These are phyloP conservation scores for Coreoperca whiteheadi DNA, from an alignment of 2,113 vertebrate genomes.

Conservation along the genomic window DNA sequence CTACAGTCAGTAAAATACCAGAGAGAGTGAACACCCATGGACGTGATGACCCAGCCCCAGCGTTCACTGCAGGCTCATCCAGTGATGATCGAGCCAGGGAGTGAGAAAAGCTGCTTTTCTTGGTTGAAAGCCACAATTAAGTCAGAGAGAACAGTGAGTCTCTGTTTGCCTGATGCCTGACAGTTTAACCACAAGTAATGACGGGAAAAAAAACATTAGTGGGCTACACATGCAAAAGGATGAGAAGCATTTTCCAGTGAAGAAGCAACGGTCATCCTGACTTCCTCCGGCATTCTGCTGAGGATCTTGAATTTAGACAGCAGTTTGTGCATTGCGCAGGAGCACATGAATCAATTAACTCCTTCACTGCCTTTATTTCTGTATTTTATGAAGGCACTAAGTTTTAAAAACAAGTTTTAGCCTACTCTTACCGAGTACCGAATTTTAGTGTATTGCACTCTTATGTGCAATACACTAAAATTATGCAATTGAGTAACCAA, in stretches of 20 bases:
- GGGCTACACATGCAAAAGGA: not conserved
- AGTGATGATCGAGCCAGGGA: conserved; percentile 1
- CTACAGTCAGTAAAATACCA: not conserved
- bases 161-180: not conserved
- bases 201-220: not conserved
- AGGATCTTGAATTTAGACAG: not conserved
- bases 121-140: not conserved
- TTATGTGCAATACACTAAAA: not conserved
- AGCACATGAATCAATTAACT: conserved; percentile 40
- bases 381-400: not conserved
- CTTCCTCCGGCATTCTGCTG: conserved; percentile 35
- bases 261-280: not conserved
- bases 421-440: no score
- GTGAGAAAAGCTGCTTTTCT: not conserved
- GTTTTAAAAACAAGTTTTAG: not conserved
- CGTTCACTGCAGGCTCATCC: conserved; percentile 42
- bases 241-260: not conserved
- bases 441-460: no score
- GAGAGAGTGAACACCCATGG: not conserved
- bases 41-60: conserved; percentile 25
- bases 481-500: not conserved
- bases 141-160: not conserved
- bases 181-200: not conserved
- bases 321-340: not conserved
- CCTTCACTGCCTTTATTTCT: not conserved